Conservation (phyloP, 2,888 invertebrate species). For the Erpobdella octoculata region DNA sequence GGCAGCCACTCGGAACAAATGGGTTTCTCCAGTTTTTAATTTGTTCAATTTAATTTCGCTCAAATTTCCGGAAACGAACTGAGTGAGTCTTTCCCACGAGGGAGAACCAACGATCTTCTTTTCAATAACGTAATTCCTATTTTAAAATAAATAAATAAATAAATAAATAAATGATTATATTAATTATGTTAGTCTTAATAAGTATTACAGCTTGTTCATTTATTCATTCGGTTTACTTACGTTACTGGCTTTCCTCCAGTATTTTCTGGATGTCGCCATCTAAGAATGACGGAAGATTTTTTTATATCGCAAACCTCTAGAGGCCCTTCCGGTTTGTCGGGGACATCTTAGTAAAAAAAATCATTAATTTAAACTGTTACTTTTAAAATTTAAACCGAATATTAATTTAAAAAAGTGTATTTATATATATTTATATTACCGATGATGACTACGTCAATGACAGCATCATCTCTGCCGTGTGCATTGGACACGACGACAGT, state of each 20-base stretch:
- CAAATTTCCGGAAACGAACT: neutral
- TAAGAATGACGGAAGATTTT: neutral
- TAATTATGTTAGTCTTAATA: neutral
- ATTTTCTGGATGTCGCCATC: neutral
- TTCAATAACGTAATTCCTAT: constrained; percentile 9
- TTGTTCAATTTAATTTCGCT: constrained; percentile 6
- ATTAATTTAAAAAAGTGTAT: no score
- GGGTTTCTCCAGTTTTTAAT: neutral
- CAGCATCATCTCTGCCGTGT: constrained; percentile 18
- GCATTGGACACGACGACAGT: constrained; percentile 13
- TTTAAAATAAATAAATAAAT: neutral
- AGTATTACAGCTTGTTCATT: neutral
- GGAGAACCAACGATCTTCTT: neutral
- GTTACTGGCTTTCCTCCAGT: constrained; percentile 15
- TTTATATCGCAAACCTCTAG: neutral
- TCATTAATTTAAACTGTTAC: neutral
- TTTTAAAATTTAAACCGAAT: no score
- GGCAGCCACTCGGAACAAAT: constrained; percentile 9
- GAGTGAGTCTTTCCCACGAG: neutral
- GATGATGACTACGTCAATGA: constrained; percentile 23
- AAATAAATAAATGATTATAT: neutral
- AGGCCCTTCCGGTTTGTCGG: neutral
- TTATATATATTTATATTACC: constrained; percentile 1
- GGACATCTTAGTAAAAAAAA: neutral
- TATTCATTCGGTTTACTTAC: neutral